Base-by-base conservation (phyloP, 2,888 invertebrate species). In the Apodemia mormo region DNA sequence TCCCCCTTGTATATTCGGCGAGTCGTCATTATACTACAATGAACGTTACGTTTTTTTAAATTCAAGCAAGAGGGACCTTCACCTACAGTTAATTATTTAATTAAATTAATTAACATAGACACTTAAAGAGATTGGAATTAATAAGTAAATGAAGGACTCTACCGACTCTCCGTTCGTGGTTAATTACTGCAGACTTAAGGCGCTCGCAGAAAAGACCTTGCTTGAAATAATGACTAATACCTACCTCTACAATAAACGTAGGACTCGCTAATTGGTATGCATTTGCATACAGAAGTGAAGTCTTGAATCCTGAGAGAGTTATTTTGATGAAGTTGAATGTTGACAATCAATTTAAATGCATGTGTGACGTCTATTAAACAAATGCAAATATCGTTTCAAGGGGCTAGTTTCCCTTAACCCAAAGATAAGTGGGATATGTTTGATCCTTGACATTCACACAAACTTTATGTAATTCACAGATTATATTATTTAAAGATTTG, bases 1-100 rank as follows among this genome's bases (percentile, higher is more conserved):
- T 91, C 92, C 93, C 89, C 92, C 92, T 92, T 90, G 92, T 91
- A 92, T 89, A 90, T 88, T 89, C 89, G 87, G 85, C 84, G 87
- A 91, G 88, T 90, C 93, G 91, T 91, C 80, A 79, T 80, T 91
- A 58, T 58, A 90, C 89, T 89, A 86, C 87, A 84, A 87, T 86
- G 87, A 85, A 90, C 89, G 89, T 87, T 88, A 90, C 90, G 90
- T 93, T 93, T 92, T 22, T 92, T 89, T 92, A 92, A 92, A 91
- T 91, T 87, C 85, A 87, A 86, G 43, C 10, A 8, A 43, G 83
- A 88, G 87, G 86, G 91, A 90, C 92, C 92, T 92, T 92, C 89
- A 92, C 92, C 93, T 90, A 91, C 86, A 89, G 84, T 85, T 89
- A 87, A 87, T 89, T 86, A 87, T 89, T 87, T 90, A 89, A 92